Conservation (phyloP, 2,113 vertebrate species). For the Peromyscus leucopus region DNA sequence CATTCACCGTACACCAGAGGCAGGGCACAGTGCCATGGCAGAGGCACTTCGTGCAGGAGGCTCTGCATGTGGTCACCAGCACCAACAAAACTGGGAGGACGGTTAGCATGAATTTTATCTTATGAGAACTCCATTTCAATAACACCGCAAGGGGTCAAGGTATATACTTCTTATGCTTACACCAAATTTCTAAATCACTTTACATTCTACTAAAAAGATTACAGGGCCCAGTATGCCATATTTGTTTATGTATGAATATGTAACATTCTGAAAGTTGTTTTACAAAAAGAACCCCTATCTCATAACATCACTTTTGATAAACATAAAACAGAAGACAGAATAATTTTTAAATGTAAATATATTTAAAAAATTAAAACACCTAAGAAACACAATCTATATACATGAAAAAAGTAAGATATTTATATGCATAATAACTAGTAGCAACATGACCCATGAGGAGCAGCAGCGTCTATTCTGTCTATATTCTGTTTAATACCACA, state of each 20-base stretch:
- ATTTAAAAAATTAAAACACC: slow-evolving; percentile 86
- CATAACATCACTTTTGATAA: slow-evolving; percentile 72
- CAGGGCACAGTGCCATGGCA: too few species aligned
- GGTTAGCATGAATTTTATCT: background rate
- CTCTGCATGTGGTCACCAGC: background rate
- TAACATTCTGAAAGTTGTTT: slow-evolving; percentile 11
- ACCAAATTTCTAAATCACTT: slow-evolving; percentile 52
- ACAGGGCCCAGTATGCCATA: background rate
- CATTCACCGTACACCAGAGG: background rate
- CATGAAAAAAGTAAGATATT: slow-evolving; percentile 83
- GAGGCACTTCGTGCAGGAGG: background rate
- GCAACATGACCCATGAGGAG: slow-evolving; percentile 84
- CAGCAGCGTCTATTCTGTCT: slow-evolving; percentile 67
- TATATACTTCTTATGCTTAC: background rate
- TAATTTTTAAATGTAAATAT: slow-evolving; percentile 84
- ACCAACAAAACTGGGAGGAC: background rate
- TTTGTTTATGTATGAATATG: background rate
- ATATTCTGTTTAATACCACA: slow-evolving; percentile 79
- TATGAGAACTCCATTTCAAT: slow-evolving; percentile 32
- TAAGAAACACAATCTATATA: slow-evolving; percentile 86
- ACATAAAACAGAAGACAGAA: slow-evolving; percentile 77
- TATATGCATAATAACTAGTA: slow-evolving; percentile 81
- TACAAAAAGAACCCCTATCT: slow-evolving; percentile 58
- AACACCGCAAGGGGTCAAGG: slow-evolving; percentile 1
- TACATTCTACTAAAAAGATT: slow-evolving; percentile 31